These are phyloP conservation scores for Lagodon rhomboides DNA, from an alignment of 2,797 vertebrate genomes.

Conservation along the genomic window DNA sequence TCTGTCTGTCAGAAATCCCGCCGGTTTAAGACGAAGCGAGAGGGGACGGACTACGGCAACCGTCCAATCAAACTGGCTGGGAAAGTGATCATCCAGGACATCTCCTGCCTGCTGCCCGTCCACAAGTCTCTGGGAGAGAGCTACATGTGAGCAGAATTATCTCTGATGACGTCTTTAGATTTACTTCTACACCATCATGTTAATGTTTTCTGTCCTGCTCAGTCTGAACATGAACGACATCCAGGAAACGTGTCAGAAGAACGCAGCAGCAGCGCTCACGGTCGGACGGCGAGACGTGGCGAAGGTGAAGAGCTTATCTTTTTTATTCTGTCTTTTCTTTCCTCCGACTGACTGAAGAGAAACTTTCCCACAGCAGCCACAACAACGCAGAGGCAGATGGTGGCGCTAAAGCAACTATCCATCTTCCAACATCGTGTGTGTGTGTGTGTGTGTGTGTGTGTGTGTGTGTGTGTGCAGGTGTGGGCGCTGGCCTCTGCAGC, in stretches of 20 bases:
- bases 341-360: not conserved
- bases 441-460: not conserved
- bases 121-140: slow-evolving; percentile 94
- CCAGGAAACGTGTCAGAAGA: slow-evolving; percentile 97
- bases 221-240: slow-evolving; percentile 95
- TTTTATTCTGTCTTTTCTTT: not conserved
- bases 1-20: slow-evolving; percentile 92
- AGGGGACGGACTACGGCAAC: slow-evolving; percentile 88
- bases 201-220: slow-evolving; percentile 25
- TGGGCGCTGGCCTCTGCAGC: slow-evolving; percentile 96
- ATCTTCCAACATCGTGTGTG: no score
- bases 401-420: no score
- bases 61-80: slow-evolving; percentile 95
- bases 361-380: no score
- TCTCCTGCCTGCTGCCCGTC: slow-evolving; percentile 94
- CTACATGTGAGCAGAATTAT: slow-evolving; percentile 88
- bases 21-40: slow-evolving; percentile 95
- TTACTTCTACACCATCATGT: no score
- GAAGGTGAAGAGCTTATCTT: slow-evolving; percentile 84
- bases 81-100: slow-evolving; percentile 97
- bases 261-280: slow-evolving; percentile 89
- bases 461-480: slow-evolving; percentile 82
- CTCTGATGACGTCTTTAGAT: no score
- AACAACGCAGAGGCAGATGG: no score
- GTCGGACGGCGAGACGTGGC: slow-evolving; percentile 94